A percentile compares a stretch with the other conserved stretches of the same genome.
These are phyloP conservation scores for Cheilosia urbana DNA, from an alignment of 2,888 invertebrate species.

Conservation along the genomic window DNA sequence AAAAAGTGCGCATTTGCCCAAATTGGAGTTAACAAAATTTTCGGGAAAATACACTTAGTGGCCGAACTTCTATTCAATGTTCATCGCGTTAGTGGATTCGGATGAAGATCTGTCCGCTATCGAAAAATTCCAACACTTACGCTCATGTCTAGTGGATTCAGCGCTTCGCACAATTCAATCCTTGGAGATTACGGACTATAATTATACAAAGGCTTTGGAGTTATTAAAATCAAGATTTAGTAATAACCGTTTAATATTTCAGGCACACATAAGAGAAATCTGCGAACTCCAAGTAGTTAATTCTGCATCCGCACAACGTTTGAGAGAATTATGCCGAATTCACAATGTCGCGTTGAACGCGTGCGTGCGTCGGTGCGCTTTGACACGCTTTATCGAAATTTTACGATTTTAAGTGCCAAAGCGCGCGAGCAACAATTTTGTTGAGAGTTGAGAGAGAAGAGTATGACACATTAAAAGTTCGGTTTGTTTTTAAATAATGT, in stretches of 20 bases:
- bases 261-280: not conserved
- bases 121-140: slow-evolving; percentile 24
- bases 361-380: too few relatives aligned
- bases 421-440: too few relatives aligned
- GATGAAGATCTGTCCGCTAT: slow-evolving; percentile 9
- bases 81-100: not conserved
- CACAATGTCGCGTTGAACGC: too few relatives aligned
- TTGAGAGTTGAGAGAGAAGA: too few relatives aligned
- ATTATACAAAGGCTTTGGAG: slow-evolving; percentile 17
- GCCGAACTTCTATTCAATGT: not conserved
- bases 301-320: not conserved
- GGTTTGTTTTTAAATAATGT: too few relatives aligned
- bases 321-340: too few relatives aligned
- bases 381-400: too few relatives aligned
- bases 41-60: too few relatives aligned
- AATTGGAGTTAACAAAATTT: too few relatives aligned
- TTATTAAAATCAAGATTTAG: slow-evolving; percentile 7
- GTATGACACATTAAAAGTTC: too few relatives aligned
- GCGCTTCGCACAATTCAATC: slow-evolving; percentile 12
- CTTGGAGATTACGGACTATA: slow-evolving; percentile 3
- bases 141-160: slow-evolving; percentile 19
- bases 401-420: too few relatives aligned
- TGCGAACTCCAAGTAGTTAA: not conserved
- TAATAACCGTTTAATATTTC: slow-evolving; percentile 7
- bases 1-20: too few relatives aligned